These are phyloP conservation scores for Drosophila sp. DNA, from an alignment of 1,140 invertebrate species.

Conservation along the genomic window DNA sequence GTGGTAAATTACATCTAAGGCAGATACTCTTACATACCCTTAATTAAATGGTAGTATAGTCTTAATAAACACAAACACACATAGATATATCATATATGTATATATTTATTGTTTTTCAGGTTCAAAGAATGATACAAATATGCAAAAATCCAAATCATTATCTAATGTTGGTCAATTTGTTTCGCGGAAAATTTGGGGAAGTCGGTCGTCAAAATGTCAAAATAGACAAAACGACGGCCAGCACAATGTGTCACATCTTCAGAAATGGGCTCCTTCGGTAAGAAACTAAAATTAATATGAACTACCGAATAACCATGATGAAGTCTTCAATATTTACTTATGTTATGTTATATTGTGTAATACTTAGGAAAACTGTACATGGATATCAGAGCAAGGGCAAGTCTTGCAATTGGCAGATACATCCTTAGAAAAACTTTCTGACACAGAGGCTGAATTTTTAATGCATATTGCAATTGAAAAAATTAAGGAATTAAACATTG, in stretches of 20 bases:
- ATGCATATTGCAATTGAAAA: slow-evolving; percentile 94
- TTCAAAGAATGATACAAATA: slow-evolving; percentile 85
- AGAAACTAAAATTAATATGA: slow-evolving; percentile 72
- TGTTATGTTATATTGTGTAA: too few species aligned
- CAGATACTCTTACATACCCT: too few species aligned
- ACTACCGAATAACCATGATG: not conserved
- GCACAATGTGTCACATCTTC: slow-evolving; percentile 68
- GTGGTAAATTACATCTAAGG: not conserved
- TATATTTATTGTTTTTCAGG: slow-evolving; percentile 35
- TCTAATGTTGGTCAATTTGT: slow-evolving; percentile 94
- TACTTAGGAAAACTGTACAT: slow-evolving; percentile 92
- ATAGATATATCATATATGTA: too few species aligned
- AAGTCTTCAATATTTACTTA: not conserved
- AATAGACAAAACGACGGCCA: slow-evolving; percentile 85
- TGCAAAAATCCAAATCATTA: slow-evolving; percentile 95
- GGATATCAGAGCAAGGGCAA: slow-evolving; percentile 91
- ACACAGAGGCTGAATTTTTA: slow-evolving; percentile 92
- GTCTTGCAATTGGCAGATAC: slow-evolving; percentile 90
- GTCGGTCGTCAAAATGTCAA: slow-evolving; percentile 92
- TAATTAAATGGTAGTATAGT: too few species aligned
- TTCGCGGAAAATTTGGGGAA: slow-evolving; percentile 92
- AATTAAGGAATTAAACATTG: slow-evolving; percentile 93
- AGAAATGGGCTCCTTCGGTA: slow-evolving; percentile 90
- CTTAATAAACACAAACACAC: too few species aligned
- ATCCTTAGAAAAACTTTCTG: slow-evolving; percentile 90